Base-by-base conservation (phyloP, 2,797 vertebrate species). In the Myoxocephalus aenaeus region DNA sequence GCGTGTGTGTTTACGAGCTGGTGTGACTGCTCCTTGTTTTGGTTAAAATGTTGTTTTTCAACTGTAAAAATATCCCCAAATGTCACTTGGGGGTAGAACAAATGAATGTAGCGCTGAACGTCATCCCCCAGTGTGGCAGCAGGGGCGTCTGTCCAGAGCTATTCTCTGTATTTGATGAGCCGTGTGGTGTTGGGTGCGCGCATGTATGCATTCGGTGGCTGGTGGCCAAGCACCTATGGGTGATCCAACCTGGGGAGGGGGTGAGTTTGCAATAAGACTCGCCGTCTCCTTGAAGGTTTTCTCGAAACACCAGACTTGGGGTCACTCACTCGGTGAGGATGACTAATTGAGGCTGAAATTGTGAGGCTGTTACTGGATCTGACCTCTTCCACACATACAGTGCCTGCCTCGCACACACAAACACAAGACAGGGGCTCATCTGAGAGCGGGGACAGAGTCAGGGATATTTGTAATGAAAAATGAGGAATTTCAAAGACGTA, bases 321-420 rank as follows among this genome's bases (percentile, higher is more conserved):
- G 38, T 40, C 40, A 42, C 40, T 42, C 40, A 42, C 40, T 40
- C 38, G 73, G 80, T 62, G 74, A 77, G 56, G 84, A 86, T 77
- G 78, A 86, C 75, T 86, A 86, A 89, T 83, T 90, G 79, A 79
- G 79, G 73, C 77, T 77, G 81, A 57, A n/a, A n/a, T n/a, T n/a
- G n/a, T 20, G 14, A 54, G 68, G 59, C 73, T 77, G 82, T 85
- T 81, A 82, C 87, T 82, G 88, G 82, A 89, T 80, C 80, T 85
- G 83, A 87, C 83, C 67, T 80, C 80, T 78, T 79, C 58, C 20
- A 25, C 63, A 85, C 73, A 83, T 77, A 87, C 73, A 75, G 58
- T 67, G 78, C 73, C 80, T 84, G 66, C 82, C 70, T 66, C 65
- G 59, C 61, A 59, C 82, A 80, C 78, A 76, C 72, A 67, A 48